phyloP scores from a whole-genome alignment of 2,888 invertebrate genomes.

The Erannis defoliaria region DNA sequence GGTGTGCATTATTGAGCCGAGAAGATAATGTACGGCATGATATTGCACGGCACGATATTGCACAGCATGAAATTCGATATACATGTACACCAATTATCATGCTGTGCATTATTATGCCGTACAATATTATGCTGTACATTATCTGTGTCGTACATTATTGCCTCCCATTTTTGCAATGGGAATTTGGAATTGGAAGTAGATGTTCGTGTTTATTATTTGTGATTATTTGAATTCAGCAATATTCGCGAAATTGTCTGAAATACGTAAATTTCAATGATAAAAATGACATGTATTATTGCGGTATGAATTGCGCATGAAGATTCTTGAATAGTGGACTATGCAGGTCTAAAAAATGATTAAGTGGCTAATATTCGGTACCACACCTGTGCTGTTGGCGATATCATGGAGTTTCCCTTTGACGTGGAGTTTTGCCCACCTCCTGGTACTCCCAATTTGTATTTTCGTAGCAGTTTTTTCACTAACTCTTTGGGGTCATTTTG shows the following conservation, averaged over 20 bases:
- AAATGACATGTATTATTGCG: neutral
- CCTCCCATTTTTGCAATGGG: conserved; percentile 3
- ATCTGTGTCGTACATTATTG: no score
- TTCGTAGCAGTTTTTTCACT: conserved; percentile 66
- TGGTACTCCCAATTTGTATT: conserved; percentile 63
- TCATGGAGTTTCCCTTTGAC: conserved; percentile 70
- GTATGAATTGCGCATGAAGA: conserved; percentile 1
- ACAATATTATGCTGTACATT: no score
- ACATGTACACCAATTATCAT: no score
- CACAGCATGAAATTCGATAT: no score
- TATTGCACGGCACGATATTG: no score
- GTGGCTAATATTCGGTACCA: conserved; percentile 61
- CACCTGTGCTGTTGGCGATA: conserved; percentile 63
- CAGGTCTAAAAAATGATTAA: conserved; percentile 48
- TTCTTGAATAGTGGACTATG: conserved; percentile 14
- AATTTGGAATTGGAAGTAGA: neutral
- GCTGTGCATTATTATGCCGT: no score
- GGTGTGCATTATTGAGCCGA: no score
- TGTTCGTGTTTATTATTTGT: neutral
- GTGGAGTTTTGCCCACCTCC: conserved; percentile 68
- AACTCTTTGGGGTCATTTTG: conserved; percentile 88
- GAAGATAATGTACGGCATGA: no score
- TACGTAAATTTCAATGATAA: neutral
- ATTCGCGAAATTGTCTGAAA: neutral
- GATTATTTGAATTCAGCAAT: no score